Conservation (phyloP, 1,140 invertebrate species). For the Penaeus chinensis region DNA sequence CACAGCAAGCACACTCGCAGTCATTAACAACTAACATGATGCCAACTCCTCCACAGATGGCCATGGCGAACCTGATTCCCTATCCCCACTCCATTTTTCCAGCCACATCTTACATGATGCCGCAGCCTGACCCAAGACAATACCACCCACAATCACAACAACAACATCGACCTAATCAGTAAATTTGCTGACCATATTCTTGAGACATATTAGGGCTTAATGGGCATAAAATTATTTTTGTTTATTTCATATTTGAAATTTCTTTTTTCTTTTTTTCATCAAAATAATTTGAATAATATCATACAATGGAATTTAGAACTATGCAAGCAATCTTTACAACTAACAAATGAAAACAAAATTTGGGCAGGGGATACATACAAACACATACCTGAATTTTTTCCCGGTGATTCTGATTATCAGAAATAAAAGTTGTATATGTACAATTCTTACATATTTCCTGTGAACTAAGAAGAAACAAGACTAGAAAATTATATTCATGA, state of each 20-base stretch:
- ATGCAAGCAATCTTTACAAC: conserved; percentile 39
- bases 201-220: neutral
- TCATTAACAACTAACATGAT: conserved; percentile 56
- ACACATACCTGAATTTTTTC: no score
- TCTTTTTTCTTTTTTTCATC: neutral
- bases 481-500: no score
- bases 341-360: no score
- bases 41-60: conserved; percentile 62
- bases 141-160: conserved; percentile 56
- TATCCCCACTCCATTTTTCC: conserved; percentile 64
- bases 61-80: conserved; percentile 63
- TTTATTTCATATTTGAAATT: neutral
- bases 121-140: conserved; percentile 62
- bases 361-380: no score
- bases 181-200: conserved; percentile 10
- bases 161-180: conserved; percentile 54
- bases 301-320: conserved; percentile 31
- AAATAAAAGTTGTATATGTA: no score
- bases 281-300: conserved; percentile 21
- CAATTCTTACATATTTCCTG: no score
- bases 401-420: no score
- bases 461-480: no score
- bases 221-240: conserved; percentile 22
- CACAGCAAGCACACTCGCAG: conserved; percentile 38
- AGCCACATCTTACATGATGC: conserved; percentile 63